Base-by-base conservation (phyloP, 1,140 invertebrate species). In the Bombus impatiens region DNA sequence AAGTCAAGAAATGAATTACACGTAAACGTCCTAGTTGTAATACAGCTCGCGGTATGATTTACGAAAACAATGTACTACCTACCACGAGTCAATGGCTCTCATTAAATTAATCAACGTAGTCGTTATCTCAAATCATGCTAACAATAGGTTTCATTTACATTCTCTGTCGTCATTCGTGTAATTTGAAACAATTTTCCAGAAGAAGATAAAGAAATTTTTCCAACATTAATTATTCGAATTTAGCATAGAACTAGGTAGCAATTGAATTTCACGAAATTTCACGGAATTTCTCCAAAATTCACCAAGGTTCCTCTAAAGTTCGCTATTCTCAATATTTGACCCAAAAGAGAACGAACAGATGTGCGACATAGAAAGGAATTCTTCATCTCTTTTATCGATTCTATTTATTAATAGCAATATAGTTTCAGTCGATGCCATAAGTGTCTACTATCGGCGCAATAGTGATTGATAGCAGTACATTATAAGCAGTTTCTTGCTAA, bases 1-100 rank as follows among this genome's bases (percentile, higher is more conserved):
- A 91, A 86, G 89, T 65, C 65, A 77, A 90, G 87, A 87, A 90
- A 87, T 90, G 89, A 90, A 90, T 90, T 88, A 84, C 89, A 78
- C 65, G 78, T 88, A 91, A 91, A 91, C 80, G 78, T 57, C 40
- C 62, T 9, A 71, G 71, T 72, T 67, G 65, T 71, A 79, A 80
- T 65, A 47, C 86, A 72, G 59, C 42, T 28, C 3, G 65, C n/a
- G 59, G 35, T 59, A 78, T 83, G 71, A 90, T 90, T 88, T 90
- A 81, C 57, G 79, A 68, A 87, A 74, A 86, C 77, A 83, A 88
- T 86, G 71, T 78, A 44, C 18, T 72, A 76, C 37, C 42, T 74
- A 37, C 72, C 10, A 18, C 2, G 8, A 15, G 8, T n/a, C 18
- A 25, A 35, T 67, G 28, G 13, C 47, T n/a, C 22, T 22, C 28